Conservation (phyloP, 2,888 invertebrate genomes). For the Acholoe squamosa region DNA sequence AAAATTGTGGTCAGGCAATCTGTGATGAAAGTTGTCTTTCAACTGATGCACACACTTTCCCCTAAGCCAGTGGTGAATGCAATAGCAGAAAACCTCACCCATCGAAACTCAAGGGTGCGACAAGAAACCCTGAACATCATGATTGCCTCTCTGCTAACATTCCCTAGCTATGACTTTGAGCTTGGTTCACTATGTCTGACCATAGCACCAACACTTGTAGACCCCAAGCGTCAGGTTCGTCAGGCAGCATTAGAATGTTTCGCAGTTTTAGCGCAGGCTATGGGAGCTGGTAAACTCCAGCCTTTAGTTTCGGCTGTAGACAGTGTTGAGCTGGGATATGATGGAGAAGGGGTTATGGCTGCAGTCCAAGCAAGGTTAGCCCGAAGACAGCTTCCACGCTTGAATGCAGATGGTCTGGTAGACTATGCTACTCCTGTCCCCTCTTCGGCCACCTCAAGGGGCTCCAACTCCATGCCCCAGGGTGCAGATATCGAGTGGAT, state of each 20-base stretch:
- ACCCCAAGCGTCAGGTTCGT: conserved; percentile 89
- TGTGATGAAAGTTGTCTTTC: conserved; percentile 84
- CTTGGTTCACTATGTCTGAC: conserved; percentile 83
- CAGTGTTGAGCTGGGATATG: conserved; percentile 82
- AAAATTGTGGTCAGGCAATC: conserved; percentile 85
- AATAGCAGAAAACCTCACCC: conserved; percentile 84
- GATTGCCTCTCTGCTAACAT: conserved; percentile 90
- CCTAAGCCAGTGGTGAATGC: conserved; percentile 85
- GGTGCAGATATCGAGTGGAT: conserved; percentile 91
- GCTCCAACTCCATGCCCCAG: conserved; percentile 73
- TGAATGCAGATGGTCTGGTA: conserved; percentile 89
- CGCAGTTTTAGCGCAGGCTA: conserved; percentile 90
- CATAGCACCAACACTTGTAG: conserved; percentile 84
- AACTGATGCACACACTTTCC: conserved; percentile 85
- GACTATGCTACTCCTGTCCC: conserved; percentile 89
- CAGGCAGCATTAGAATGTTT: conserved; percentile 91
- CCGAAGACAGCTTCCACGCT: conserved; percentile 88
- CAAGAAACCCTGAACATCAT: conserved; percentile 91
- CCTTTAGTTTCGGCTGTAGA: conserved; percentile 85
- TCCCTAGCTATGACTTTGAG: conserved; percentile 90
- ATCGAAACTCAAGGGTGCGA: conserved; percentile 86
- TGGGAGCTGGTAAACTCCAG: conserved; percentile 86
- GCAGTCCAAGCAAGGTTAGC: conserved; percentile 90
- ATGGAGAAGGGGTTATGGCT: conserved; percentile 84
- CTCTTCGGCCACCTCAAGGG: conserved; percentile 77